These are phyloP conservation scores for Empis livida DNA, from an alignment of 2,888 invertebrate genomes.

Conservation along the genomic window DNA sequence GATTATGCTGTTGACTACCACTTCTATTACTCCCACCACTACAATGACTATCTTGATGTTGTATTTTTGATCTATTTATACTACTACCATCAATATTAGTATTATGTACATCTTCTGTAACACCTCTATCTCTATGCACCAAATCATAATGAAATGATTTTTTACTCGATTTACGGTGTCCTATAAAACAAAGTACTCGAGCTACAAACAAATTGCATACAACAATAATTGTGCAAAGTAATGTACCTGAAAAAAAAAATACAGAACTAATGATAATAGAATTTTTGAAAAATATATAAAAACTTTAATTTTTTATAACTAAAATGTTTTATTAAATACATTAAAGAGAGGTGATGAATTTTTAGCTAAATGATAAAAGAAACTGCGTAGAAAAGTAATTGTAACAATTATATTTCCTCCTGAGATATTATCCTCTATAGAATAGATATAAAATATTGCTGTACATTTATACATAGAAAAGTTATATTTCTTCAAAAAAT, in stretches of 20 bases:
- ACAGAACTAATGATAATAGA: too few species aligned
- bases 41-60: neutral
- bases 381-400: too few species aligned
- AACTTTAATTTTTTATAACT: too few species aligned
- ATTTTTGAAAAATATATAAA: too few species aligned
- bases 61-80: neutral
- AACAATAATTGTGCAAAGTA: slow-evolving; percentile 61
- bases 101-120: slow-evolving; percentile 12
- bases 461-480: too few species aligned
- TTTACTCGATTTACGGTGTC: slow-evolving; percentile 28
- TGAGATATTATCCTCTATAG: too few species aligned
- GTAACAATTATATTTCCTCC: too few species aligned
- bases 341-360: too few species aligned
- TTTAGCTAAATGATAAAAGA: too few species aligned
- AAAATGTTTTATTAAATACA: too few species aligned
- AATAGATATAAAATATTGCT: too few species aligned
- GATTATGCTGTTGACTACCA: neutral
- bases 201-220: slow-evolving; percentile 75
- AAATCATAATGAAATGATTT: slow-evolving; percentile 28
- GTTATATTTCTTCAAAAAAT: too few species aligned
- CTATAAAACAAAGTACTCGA: slow-evolving; percentile 47
- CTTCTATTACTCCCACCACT: neutral
- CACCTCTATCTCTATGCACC: slow-evolving; percentile 26
- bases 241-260: slow-evolving; percentile 42
- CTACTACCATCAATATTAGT: neutral